phyloP scores from a whole-genome alignment of 2,888 invertebrate genomes.

The Chymomyza procnemis region DNA sequence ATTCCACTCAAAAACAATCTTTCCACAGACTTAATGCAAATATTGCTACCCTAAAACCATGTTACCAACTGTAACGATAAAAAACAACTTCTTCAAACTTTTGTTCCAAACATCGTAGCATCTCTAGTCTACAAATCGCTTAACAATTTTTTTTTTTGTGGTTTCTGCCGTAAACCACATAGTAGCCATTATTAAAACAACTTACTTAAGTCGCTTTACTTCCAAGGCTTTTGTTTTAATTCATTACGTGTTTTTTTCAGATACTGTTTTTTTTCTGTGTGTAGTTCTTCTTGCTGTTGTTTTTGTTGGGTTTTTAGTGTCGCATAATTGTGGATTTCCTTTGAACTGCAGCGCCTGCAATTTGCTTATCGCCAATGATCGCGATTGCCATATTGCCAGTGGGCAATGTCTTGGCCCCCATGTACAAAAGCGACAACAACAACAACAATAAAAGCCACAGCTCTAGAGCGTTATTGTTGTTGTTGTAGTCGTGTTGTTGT shows the following conservation, averaged over 20 bases:
- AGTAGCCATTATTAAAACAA: slow-evolving; percentile 27
- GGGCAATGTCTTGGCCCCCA: slow-evolving; percentile 45
- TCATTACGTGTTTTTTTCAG: slow-evolving; percentile 6
- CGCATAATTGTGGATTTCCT: slow-evolving; percentile 70
- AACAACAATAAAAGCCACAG: slow-evolving; percentile 12
- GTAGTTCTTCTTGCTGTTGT: background rate
- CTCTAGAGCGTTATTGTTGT: slow-evolving; percentile 34
- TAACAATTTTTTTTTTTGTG: background rate
- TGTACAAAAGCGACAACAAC: slow-evolving; percentile 6
- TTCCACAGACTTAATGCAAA: too few species aligned
- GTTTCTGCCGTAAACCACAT: background rate
- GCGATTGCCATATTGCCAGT: slow-evolving; percentile 67
- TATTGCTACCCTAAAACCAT: too few species aligned
- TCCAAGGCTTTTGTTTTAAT: slow-evolving; percentile 48
- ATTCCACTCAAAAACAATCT: too few species aligned
- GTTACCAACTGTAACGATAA: too few species aligned
- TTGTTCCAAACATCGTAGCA: background rate
- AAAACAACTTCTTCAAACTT: too few species aligned
- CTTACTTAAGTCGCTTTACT: slow-evolving; percentile 4
- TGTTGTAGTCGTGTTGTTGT: slow-evolving; percentile 12
- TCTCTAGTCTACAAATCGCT: background rate
- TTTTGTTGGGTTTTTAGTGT: slow-evolving; percentile 46
- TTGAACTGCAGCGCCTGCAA: slow-evolving; percentile 76
- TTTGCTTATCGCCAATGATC: slow-evolving; percentile 75
- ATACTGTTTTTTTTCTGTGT: background rate